Conservation (phyloP, 2,113 vertebrate species). For the Vidua macroura region DNA sequence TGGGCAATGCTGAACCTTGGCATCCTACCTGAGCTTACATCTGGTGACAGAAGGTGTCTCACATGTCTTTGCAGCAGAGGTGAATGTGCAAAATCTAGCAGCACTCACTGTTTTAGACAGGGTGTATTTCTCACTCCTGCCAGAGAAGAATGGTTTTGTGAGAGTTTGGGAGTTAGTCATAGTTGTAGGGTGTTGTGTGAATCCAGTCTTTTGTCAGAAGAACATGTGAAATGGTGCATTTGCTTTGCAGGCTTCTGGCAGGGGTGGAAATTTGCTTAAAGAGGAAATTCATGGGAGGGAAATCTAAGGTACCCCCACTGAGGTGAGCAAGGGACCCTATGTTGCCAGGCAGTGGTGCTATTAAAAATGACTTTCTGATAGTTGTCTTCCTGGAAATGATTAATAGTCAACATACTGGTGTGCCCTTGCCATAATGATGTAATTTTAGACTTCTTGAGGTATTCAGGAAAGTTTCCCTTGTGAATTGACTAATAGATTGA, state of each 20-base stretch:
- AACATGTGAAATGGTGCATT: neutral
- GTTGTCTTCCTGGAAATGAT: slow-evolving; percentile 22
- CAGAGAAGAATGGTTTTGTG: neutral
- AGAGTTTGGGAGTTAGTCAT: neutral
- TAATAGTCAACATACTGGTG: neutral
- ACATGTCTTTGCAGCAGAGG: neutral
- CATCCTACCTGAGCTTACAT: accelerated
- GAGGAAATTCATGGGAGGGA: neutral
- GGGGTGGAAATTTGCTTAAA: neutral
- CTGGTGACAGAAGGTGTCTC: neutral
- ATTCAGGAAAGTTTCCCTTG: neutral
- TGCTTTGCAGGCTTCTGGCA: neutral
- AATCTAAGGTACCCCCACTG: neutral
- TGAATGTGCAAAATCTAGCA: neutral
- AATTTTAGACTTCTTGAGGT: neutral
- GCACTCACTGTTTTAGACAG: neutral
- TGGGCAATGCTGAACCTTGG: neutral
- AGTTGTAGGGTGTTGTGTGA: neutral
- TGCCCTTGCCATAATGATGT: slow-evolving; percentile 27
- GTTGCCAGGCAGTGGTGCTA: neutral
- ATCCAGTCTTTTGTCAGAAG: neutral
- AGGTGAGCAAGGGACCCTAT: neutral
- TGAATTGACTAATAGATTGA: neutral
- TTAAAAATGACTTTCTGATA: slow-evolving; percentile 16
- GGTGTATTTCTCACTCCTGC: neutral